Conservation (phyloP, 2,888 invertebrate species). For the Lasius platythorax region DNA sequence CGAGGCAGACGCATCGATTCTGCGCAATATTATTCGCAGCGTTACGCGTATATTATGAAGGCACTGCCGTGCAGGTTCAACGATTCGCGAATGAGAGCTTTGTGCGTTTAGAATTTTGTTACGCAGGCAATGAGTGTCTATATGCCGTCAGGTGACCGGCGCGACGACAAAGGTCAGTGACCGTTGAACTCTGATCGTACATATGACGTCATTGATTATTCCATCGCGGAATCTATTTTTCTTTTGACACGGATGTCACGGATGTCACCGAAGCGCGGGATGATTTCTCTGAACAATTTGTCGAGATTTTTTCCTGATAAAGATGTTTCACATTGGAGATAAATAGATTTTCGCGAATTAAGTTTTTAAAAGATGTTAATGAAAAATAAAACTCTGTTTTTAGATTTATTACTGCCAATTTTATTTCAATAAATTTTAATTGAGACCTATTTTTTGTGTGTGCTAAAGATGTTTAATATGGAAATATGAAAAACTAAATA, state of each 20-base stretch:
- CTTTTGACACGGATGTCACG: constrained; percentile 2
- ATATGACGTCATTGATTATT: constrained; percentile 67
- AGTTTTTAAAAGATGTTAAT: not conserved
- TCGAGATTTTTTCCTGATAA: not conserved
- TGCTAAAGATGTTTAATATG: constrained; percentile 11
- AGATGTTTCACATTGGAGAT: not conserved
- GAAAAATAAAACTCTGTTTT: constrained; percentile 22
- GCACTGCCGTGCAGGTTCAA: not conserved
- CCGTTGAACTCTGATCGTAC: constrained; percentile 65
- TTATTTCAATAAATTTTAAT: constrained; percentile 15
- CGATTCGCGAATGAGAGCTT: constrained; percentile 4
- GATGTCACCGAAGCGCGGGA: not conserved
- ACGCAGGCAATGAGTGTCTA: constrained; percentile 31
- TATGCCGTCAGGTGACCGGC: constrained; percentile 63
- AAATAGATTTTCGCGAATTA: not conserved
- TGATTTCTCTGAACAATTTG: not conserved
- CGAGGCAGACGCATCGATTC: not conserved
- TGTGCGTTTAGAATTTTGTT: constrained; percentile 37
- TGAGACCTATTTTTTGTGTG: not conserved
- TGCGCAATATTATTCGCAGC: not conserved
- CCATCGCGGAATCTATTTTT: constrained; percentile 58
- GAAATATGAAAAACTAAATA: not conserved
- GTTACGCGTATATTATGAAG: not conserved
- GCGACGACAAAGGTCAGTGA: constrained; percentile 62
- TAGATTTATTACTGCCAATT: not conserved